phyloP scores from a whole-genome alignment of 2,113 vertebrate species.

The Phyllostomus discolor region DNA sequence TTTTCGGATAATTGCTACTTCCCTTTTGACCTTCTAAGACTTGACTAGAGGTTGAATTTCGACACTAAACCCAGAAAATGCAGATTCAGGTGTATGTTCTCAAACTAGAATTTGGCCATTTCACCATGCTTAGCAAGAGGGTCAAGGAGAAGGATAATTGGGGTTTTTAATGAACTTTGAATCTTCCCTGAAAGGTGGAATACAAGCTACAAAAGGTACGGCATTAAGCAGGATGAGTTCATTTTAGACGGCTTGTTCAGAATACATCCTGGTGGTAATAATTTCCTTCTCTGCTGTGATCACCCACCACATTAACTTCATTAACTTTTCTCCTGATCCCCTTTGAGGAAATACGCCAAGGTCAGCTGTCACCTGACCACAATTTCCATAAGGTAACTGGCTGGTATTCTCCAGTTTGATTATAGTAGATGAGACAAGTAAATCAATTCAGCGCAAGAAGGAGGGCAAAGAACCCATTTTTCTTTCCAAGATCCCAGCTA shows the following conservation, averaged over 20 bases:
- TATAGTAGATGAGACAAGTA: constrained; percentile 14
- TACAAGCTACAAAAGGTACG: not conserved
- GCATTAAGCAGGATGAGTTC: not conserved
- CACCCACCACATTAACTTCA: constrained; percentile 27
- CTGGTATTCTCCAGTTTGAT: not conserved
- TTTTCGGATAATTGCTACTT: not conserved
- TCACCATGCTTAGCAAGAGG: not conserved
- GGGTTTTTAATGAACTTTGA: constrained; percentile 41
- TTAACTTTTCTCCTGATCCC: constrained; percentile 15
- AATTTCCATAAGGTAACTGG: not conserved
- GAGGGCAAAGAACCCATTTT: not conserved
- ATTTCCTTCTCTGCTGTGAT: constrained; percentile 7
- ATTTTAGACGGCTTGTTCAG: not conserved
- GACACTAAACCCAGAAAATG: not conserved
- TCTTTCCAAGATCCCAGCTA: not conserved
- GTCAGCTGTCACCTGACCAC: not conserved
- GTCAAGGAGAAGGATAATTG: constrained; percentile 39
- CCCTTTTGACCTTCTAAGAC: not conserved
- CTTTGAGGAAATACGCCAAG: constrained; percentile 32
- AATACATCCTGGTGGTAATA: not conserved
- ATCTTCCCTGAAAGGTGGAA: not conserved
- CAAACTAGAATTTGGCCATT: constrained; percentile 11
- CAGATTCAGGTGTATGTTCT: not conserved
- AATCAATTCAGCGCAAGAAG: not conserved
- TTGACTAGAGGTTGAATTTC: constrained; percentile 19